Conservation (phyloP, 2,888 invertebrate species). For the Chloroclysta siterata region DNA sequence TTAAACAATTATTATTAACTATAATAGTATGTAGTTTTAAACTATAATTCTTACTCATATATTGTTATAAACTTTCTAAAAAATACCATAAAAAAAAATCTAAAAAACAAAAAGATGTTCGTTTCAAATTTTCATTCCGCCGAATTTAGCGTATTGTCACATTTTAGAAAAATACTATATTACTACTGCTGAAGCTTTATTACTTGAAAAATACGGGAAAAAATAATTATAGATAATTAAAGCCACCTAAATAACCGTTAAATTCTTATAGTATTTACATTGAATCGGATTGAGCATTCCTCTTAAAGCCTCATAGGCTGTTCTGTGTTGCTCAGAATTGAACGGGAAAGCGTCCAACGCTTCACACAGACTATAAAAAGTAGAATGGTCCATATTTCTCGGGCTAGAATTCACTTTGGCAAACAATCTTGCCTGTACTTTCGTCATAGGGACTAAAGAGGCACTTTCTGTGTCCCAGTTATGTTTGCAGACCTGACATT, state of each 20-base stretch:
- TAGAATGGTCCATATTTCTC: not conserved
- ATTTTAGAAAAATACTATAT: no score
- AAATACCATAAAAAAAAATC: no score
- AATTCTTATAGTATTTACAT: not conserved
- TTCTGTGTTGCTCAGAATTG: slow-evolving; percentile 3
- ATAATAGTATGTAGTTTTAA: no score
- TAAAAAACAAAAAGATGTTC: no score
- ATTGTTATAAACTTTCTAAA: no score
- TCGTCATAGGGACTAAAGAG: not conserved
- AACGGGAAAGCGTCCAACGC: slow-evolving; percentile 5
- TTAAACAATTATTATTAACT: no score
- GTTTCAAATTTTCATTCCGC: no score
- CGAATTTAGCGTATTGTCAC: no score
- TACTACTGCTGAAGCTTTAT: no score
- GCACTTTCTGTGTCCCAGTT: slow-evolving; percentile 13
- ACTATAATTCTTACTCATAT: no score
- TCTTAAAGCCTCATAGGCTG: not conserved
- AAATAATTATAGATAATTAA: no score
- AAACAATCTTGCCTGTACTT: slow-evolving; percentile 9
- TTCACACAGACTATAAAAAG: not conserved
- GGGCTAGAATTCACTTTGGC: not conserved
- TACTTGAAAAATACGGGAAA: no score
- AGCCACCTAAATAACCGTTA: not conserved
- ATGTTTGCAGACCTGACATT: slow-evolving; percentile 20
- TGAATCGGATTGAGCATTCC: not conserved